Percentiles rank a stretch among this genome's conserved stretches.
Conservation (phyloP, 1,140 invertebrate genomes). For the Globodera ellingtonae region DNA sequence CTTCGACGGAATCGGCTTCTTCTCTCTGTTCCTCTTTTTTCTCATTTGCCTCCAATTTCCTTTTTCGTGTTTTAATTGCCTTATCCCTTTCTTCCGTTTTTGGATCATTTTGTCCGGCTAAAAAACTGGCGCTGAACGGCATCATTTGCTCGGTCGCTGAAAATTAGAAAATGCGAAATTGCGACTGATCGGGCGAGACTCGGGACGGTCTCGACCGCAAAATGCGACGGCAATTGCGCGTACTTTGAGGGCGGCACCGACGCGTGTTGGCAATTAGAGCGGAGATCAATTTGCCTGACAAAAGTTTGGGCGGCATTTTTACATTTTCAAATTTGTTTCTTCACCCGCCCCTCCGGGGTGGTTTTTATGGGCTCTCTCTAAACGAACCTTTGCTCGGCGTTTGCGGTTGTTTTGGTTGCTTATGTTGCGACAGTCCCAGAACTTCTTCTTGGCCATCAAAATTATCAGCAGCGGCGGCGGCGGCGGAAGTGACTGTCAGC, state of each 20-base stretch:
- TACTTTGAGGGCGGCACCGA: conserved; percentile 6
- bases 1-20: no score
- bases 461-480: neutral
- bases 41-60: neutral
- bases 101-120: conserved; percentile 19
- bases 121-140: conserved; percentile 22
- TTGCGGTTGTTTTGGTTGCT: neutral
- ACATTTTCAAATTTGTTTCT: neutral
- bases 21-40: neutral
- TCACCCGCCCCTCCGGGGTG: neutral
- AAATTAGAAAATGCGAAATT: neutral
- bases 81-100: conserved; percentile 3
- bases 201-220: no score
- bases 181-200: no score
- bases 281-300: conserved; percentile 23
- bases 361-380: neutral
- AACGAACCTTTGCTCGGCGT: conserved; percentile 23
- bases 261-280: conserved; percentile 20
- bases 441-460: neutral
- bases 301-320: neutral
- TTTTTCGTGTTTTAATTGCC: neutral
- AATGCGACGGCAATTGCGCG: neutral
- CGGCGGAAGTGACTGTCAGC: neutral
- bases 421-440: neutral
- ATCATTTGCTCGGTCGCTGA: neutral